Evolutionary conservation across 1,140 invertebrate species (phyloP), one percentile per base, ranked within the genome.

Genomic region (Zelostemma sp.): DNA sequence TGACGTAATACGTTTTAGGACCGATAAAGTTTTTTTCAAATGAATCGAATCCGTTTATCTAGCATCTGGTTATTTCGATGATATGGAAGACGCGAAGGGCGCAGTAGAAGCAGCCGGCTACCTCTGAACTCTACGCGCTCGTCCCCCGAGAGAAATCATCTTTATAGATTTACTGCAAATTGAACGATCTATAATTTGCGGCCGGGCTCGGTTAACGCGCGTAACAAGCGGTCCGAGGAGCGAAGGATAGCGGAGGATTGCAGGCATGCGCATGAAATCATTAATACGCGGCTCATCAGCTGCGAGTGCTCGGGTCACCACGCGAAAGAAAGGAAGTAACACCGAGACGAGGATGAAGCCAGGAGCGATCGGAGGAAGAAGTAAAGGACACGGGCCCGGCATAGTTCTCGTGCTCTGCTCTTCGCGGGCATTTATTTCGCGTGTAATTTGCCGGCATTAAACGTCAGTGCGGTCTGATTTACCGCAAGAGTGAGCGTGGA

Each of bases 381-480:
- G 19, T 15, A 40, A 45, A 50, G 28, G 68, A 59, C 49, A 33
- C 35, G 40, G 33, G 18, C 11, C 11, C n/a, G 45, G 56, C 12
- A 21, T 43, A 45, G 51, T 19, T 50, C 18, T 40, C 18, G 60
- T 46, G 60, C 45, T 53, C 59, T 54, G 71, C 63, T 67, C 69
- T 63, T 74, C 48, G 68, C 53, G 66, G 55, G 73, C 79, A 83
- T 84, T 84, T 82, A 81, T 83, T 85, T 81, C 75, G 76, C 82
- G 79, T 80, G 80, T 82, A 85, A 84, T 84, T 82, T 83, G 82
- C 80, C 72, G 80, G 80, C 67, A 81, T 82, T 83, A 81, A 84
- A 83, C 76, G 80, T 83, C 82, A 79, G 70, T 70, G 70, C 73
- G 73, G 74, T 57, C 79, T 84, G 82, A 85, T 85, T 84, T 85